Base-by-base conservation (phyloP, 2,113 vertebrate genomes). In the Gila orcuttii region DNA sequence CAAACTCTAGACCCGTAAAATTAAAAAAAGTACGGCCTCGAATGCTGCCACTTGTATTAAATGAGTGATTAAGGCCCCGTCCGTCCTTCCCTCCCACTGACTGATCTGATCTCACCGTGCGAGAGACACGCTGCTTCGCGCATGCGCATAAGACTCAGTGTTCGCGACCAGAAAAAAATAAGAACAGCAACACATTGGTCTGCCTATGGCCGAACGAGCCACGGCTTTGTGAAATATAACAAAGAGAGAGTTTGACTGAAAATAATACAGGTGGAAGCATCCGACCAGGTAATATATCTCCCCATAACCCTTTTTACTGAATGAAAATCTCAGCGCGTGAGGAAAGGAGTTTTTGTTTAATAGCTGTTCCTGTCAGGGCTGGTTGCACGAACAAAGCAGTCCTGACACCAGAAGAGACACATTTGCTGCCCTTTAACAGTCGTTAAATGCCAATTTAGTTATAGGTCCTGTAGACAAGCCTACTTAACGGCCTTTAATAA, bases 331-430 rank as follows among this genome's bases (percentile, higher is more conserved):
- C 81, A 17, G 11, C 28, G 45, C 9, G 13, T 9, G 5, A 50
- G n/a, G 5, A 47, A 47, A 25, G 73, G 73, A 25, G 6, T 66
- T 55, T 80, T 59, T 47, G 85, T 69, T 66, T 59, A 59, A 66
- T 50, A 25, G 66, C 66, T 45, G 50, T 42, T 8, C 42, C 52
- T 73, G 60, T 68, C 17, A 50, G 60, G 60, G 25, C 68, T 86
- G 57, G 57, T 74, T 74, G 78, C 39, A 3, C 19, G 50, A 71
- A 86, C 85, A 86, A 86, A 86, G 85, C 78, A 23, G 47, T 36
- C 39, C 79, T 74, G 36, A 80, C 15, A 85, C 50, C 76, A 71
- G 23, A 42, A 68, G 62, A 59, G 47, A 52, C 45, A 73, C 64
- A 86, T 74, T 50, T 62, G 68, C 39, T 86, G 36, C 78, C 79